Base-by-base conservation (phyloP, 92 coral and sea anemone genomes). In the Montipora capitata region DNA sequence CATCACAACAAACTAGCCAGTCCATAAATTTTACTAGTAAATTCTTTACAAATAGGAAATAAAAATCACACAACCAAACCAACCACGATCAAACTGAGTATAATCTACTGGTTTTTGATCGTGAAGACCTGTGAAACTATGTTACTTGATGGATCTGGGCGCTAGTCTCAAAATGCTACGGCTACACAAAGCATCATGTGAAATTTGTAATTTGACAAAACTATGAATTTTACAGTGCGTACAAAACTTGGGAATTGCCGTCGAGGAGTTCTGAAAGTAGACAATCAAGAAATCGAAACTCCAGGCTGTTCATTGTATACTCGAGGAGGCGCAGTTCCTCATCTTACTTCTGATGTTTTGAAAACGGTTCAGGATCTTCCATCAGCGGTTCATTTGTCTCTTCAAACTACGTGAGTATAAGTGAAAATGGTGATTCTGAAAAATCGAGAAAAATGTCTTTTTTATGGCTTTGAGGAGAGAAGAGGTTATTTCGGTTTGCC, bases 251-350 rank as follows among this genome's bases (percentile, higher is more conserved):
- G 15, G 6, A 59, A 35, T 10, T 82, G 80, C 79, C 90, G 98
- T 14, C n/a, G 57, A 44, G 98, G 98, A n/a, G 79, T 86, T 40
- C 91, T 95, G 40, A 74, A 66, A 52, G 58, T 91, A 18, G 90
- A 51, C 5, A 78, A 64, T 62, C 75, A 74, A 12, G 56, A 64
- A 4, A 38, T 98, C 2, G 86, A 92, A 68, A 98, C 98, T 14
- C 99, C 99, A 4, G 85, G 90, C 48, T 98, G 98, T 77, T 85
- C 92, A 56, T 75, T 96, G 80, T 98, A 98, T 79, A 92, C 95
- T 7, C 94, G 98, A 15, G 93, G 94, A 4, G 99, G 99, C 3
- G 86, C 95, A 13, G 89, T 96, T 3, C 99, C 99, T 12, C 98
- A 98, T 71, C 87, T 98, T 10, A 81, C 91, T 2, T 43, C 83